Base-by-base conservation (phyloP, 2,113 vertebrate species). In the Ibidorhyncha struthersii region DNA sequence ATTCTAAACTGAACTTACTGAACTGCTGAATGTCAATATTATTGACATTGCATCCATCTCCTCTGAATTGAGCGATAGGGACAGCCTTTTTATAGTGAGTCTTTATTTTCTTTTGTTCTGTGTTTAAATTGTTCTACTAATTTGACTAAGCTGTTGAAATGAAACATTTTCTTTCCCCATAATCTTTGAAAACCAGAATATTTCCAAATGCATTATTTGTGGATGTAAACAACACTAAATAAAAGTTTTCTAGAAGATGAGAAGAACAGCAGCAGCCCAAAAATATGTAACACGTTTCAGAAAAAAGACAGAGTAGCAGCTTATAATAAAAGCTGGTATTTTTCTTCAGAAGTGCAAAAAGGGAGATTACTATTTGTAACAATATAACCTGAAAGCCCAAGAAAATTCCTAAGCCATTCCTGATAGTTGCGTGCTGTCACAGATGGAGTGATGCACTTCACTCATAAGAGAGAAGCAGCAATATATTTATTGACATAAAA, bases 221-320 rank as follows among this genome's bases (percentile, higher is more conserved):
- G 7, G 14, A 41, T 32, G 23, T 5, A 55, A 87, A 38, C 15
- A 58, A 30, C 14, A 18, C 5, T 10, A 72, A 65, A 30, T 18
- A 40, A 55, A 94, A 45, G 18, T 63, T 26, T 34, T 38, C 16
- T 49, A 34, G 34, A 78, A 45, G 19, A 52, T 16, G 4, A 76
- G 20, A 74, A 43, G 6, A 79, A 62, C 9, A 63, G 4, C 27
- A 89, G 43, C 49, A 84, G 19, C 14, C 3, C 25, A 32, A 89
- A 78, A 58, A 16, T 1, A 36, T 0, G 1, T 12, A 53, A 17
- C 1, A 1, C 17, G 18, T 21, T 73, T 55, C 58, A n/a, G 34
- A 58, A 30, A 59, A 49, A 76, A 53, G 3, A 23, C 6, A 78
- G 19, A 89, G 30, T 4, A 66, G 43, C 10, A 74, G 20, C 38